Evolutionary conservation across 2,888 invertebrate species (phyloP), one percentile per base, ranked within the genome.

Genomic region (Hydrotaea cyrtoneurina): DNA sequence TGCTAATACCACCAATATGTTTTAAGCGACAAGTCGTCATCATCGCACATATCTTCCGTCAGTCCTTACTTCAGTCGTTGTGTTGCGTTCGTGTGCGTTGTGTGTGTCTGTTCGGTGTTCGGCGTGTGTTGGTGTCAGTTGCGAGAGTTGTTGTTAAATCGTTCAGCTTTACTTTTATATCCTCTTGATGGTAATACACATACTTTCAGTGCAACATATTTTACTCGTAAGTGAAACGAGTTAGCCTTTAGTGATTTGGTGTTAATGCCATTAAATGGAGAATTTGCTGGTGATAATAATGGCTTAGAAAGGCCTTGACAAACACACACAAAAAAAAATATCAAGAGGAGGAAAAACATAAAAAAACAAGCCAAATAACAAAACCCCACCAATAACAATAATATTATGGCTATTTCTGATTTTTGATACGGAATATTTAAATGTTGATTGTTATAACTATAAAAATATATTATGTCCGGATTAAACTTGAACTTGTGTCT

Each of bases 1-100:
- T 79, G 50, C 59, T 74, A 79, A 85, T 79, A 69, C 72, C 79
- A 81, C 81, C 78, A 79, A 81, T 82, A 85, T 69, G 36, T 85
- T 85, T 62, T 46, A 62, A 78, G 59, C 59, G 79, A 79, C 76
- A 77, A 82, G 66, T 26, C 69, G 64, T 76, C 81, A 81, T 73
- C 59, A 13, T 23, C 59, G 19, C 26, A 50, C 59, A 59, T 26
- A 23, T 69, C 43, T 15, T 21, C 62, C 62, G 62, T 69, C 69
- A 69, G 69, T 69, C 39, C 11, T 39, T 15, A 19, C 64, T 72
- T 66, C 19, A 78, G 87, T 86, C 86, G 82, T 81, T 80, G 82
- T 80, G 86, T 88, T 88, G 88, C 88, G 89, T 89, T 89, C 88
- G 87, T 89, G 89, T 89, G 86, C 66, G 23, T 64, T 31, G 43